Percentiles rank a stretch among this genome's conserved stretches.
These are phyloP conservation scores for Tinea pellionella DNA, from an alignment of 2,888 invertebrate genomes.

Conservation along the genomic window DNA sequence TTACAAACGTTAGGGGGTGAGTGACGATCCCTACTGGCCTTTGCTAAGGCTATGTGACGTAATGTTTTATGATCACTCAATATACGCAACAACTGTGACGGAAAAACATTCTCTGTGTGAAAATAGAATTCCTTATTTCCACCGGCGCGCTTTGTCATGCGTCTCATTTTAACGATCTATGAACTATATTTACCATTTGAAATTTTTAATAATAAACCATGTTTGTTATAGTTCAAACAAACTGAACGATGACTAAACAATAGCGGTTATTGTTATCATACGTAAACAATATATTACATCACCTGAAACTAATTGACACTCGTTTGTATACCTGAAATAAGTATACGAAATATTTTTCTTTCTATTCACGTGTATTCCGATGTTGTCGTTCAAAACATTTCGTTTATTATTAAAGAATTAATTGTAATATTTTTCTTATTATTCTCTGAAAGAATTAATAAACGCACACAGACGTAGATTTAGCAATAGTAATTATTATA, in stretches of 20 bases:
- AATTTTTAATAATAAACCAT: background rate
- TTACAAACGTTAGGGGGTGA: slow-evolving; percentile 50
- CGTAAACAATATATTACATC: background rate
- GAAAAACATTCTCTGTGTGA: slow-evolving; percentile 52
- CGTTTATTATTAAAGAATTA: background rate
- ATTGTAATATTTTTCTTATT: background rate
- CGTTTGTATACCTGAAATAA: background rate
- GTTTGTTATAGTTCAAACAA: background rate
- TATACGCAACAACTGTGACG: slow-evolving; percentile 46
- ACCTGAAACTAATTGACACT: background rate
- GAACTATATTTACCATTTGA: background rate
- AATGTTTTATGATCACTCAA: slow-evolving; percentile 54
- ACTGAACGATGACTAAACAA: background rate
- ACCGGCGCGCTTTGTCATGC: slow-evolving; percentile 27
- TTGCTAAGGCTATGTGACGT: slow-evolving; percentile 40
- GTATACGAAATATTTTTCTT: background rate
- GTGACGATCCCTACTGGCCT: slow-evolving; percentile 34
- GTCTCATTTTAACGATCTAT: background rate
- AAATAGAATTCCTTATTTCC: slow-evolving; percentile 60
- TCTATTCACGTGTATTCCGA: background rate
- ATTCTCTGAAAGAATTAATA: background rate
- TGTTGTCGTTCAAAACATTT: background rate
- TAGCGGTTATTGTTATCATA: background rate
- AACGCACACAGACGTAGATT: too few species aligned
- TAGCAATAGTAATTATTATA: too few species aligned